Evolutionary conservation across 2,888 invertebrate species (phyloP).

Genomic region (Dorcus parallelipipedus): DNA sequence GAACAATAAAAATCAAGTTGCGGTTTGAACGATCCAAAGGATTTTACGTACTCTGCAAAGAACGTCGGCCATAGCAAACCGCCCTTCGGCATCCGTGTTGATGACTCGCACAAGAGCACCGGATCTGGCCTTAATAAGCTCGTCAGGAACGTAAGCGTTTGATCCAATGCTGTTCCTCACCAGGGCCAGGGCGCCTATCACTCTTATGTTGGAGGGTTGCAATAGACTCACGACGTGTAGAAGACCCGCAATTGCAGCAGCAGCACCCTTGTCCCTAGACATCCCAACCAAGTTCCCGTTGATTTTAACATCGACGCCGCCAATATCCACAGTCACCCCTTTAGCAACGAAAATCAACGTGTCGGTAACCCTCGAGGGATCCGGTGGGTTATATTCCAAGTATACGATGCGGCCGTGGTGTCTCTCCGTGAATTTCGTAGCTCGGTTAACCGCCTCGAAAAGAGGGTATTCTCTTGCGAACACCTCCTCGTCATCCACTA

Average conservation of each 20-base stretch:
- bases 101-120: slow-evolving; percentile 80
- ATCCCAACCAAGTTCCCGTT: slow-evolving; percentile 76
- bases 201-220: slow-evolving; percentile 69
- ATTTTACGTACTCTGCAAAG: slow-evolving; percentile 31
- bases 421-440: slow-evolving; percentile 65
- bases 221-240: slow-evolving; percentile 69
- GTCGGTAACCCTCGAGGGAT: slow-evolving; percentile 53
- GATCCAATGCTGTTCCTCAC: slow-evolving; percentile 89
- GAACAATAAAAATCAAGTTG: too few species aligned
- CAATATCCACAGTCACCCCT: slow-evolving; percentile 86
- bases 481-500: slow-evolving; percentile 56
- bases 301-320: slow-evolving; percentile 78
- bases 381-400: slow-evolving; percentile 70
- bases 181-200: slow-evolving; percentile 77
- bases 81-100: slow-evolving; percentile 94
- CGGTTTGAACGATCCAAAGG: slow-evolving; percentile 34
- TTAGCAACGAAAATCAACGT: slow-evolving; percentile 88
- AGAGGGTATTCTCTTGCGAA: slow-evolving; percentile 77
- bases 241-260: slow-evolving; percentile 89
- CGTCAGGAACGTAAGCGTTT: slow-evolving; percentile 86
- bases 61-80: slow-evolving; percentile 84
- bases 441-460: slow-evolving; percentile 76
- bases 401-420: slow-evolving; percentile 75
- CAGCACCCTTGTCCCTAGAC: slow-evolving; percentile 93
- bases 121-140: slow-evolving; percentile 78